Conservation (phyloP, 1,140 invertebrate genomes). For the Cephus cinctus region DNA sequence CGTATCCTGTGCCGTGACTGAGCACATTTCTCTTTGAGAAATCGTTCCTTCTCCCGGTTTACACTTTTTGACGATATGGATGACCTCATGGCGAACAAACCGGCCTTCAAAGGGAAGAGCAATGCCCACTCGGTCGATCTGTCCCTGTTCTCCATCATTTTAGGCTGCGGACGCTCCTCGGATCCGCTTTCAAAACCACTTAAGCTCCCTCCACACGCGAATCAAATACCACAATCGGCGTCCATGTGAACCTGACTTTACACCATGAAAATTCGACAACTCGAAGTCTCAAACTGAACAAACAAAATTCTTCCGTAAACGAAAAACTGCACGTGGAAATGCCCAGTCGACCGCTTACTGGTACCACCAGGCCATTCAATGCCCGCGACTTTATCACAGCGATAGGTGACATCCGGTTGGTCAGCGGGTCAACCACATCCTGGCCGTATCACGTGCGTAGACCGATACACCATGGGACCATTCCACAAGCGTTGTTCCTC, state of each 20-base stretch:
- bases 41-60: conserved; percentile 34
- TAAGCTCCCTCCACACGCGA: neutral
- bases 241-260: too few species aligned
- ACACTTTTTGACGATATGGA: conserved; percentile 49
- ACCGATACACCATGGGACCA: too few species aligned
- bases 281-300: too few species aligned
- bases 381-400: neutral
- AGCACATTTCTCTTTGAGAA: conserved; percentile 22
- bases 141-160: conserved; percentile 40
- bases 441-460: too few species aligned
- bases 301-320: neutral
- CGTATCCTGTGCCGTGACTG: conserved; percentile 58
- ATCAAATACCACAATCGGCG: neutral
- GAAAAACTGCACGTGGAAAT: neutral
- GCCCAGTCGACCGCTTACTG: neutral
- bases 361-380: too few species aligned
- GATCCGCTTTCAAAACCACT: neutral
- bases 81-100: conserved; percentile 61
- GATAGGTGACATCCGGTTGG: conserved; percentile 2
- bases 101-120: conserved; percentile 62
- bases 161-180: neutral
- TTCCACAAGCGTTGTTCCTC: too few species aligned
- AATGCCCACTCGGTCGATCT: conserved; percentile 60
- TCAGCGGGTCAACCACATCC: too few species aligned
- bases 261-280: neutral